Conservation (phyloP, 2,888 invertebrate genomes). For the Acronicta psi region DNA sequence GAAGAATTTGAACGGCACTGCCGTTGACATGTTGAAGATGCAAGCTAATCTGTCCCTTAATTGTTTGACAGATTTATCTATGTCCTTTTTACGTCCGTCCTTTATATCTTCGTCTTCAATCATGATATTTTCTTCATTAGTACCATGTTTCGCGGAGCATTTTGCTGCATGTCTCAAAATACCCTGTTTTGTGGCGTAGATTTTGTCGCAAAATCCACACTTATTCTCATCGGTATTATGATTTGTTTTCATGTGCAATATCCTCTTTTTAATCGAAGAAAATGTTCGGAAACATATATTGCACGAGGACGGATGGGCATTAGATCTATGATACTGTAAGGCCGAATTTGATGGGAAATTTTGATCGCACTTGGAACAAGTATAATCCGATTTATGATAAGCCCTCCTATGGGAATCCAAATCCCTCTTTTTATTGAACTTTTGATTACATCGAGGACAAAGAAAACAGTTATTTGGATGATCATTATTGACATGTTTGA, state of each 20-base stretch:
- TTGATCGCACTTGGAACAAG: slow-evolving; percentile 68
- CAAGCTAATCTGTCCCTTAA: slow-evolving; percentile 72
- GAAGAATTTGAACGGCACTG: slow-evolving; percentile 78
- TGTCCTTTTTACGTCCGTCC: too few relatives aligned
- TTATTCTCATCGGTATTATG: slow-evolving; percentile 64
- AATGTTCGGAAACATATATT: slow-evolving; percentile 76
- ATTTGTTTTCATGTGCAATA: slow-evolving; percentile 74
- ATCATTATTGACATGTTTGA: slow-evolving; percentile 71
- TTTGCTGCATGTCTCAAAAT: slow-evolving; percentile 73
- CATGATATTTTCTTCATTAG: slow-evolving; percentile 39
- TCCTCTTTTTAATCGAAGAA: slow-evolving; percentile 64
- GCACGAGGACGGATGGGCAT: slow-evolving; percentile 72
- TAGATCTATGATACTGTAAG: slow-evolving; percentile 69
- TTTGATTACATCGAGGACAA: slow-evolving; percentile 70
- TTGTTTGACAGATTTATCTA: slow-evolving; percentile 66
- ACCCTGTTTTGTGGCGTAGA: slow-evolving; percentile 70
- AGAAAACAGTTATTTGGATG: slow-evolving; percentile 68
- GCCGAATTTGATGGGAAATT: slow-evolving; percentile 63
- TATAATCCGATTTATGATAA: slow-evolving; percentile 69
- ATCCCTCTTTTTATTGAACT: slow-evolving; percentile 74
- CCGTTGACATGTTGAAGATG: slow-evolving; percentile 78
- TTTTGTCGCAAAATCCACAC: slow-evolving; percentile 75
- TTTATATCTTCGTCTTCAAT: slow-evolving; percentile 61
- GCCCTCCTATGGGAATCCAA: slow-evolving; percentile 69
- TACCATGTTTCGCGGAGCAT: slow-evolving; percentile 59